Conservation (phyloP, 2,113 vertebrate genomes). For the Garra rufa region DNA sequence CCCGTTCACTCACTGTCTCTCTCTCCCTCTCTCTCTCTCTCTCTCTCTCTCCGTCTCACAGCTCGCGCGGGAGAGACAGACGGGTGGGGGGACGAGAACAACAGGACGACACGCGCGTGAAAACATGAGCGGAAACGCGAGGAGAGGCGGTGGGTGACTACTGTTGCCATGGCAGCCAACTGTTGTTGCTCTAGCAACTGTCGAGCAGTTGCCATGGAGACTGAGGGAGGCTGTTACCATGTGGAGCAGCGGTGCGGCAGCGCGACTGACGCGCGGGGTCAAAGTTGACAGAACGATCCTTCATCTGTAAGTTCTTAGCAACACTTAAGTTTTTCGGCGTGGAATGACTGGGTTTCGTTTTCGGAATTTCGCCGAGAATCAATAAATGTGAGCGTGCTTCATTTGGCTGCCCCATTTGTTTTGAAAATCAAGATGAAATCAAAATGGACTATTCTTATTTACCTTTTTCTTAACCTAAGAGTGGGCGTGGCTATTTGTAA, state of each 20-base stretch:
- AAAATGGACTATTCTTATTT: no score
- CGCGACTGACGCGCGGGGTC: background rate
- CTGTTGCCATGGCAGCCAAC: conserved; percentile 61
- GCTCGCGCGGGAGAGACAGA: conserved; percentile 10
- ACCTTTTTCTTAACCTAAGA: no score
- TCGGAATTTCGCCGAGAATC: no score
- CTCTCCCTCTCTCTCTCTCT: background rate
- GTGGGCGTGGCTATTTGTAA: no score
- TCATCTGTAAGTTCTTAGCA: background rate
- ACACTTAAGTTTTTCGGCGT: no score
- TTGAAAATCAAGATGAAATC: no score
- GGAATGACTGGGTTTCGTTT: no score
- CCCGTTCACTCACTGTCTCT: background rate
- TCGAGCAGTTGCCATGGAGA: conserved; percentile 75
- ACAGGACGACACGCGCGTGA: conserved; percentile 14
- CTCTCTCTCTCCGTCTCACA: background rate
- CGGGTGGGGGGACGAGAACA: conserved; percentile 22
- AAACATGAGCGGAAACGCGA: conserved; percentile 26
- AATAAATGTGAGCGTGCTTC: no score
- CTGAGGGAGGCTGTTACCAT: conserved; percentile 71
- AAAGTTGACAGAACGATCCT: background rate
- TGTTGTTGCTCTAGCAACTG: conserved; percentile 55
- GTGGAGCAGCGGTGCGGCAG: conserved; percentile 28
- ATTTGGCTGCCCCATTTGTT: no score
- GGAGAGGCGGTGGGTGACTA: conserved; percentile 47